phyloP scores from a whole-genome alignment of 1,140 invertebrate genomes.

The Hylaeus volcanicus region DNA sequence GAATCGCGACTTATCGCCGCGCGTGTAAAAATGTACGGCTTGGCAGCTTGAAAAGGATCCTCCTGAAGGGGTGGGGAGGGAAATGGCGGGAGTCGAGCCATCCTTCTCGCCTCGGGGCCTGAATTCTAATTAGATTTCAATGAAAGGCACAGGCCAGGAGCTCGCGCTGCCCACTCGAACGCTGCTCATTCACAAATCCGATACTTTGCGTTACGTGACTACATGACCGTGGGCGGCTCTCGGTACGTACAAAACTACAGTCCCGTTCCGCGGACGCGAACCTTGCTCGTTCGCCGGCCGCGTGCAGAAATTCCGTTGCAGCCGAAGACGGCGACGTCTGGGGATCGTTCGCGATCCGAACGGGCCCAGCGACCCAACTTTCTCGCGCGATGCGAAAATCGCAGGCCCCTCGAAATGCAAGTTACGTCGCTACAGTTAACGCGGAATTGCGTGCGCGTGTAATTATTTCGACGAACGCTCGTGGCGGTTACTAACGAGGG shows the following conservation, averaged over 20 bases:
- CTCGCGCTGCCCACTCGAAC: constrained; percentile 61
- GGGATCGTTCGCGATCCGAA: neutral
- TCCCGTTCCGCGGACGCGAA: constrained; percentile 38
- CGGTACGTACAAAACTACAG: constrained; percentile 30
- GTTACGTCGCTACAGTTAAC: neutral
- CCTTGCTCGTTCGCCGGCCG: constrained; percentile 44
- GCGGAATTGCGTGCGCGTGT: neutral
- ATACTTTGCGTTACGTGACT: constrained; percentile 61
- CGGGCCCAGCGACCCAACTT: constrained; percentile 14
- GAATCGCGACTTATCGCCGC: constrained; percentile 46
- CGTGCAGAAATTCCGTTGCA: constrained; percentile 48
- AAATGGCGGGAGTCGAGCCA: constrained; percentile 51
- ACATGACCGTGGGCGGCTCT: constrained; percentile 23
- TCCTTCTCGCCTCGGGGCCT: constrained; percentile 64
- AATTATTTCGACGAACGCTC: constrained; percentile 3
- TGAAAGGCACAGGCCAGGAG: constrained; percentile 66
- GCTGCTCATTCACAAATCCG: constrained; percentile 73
- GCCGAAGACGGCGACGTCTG: neutral
- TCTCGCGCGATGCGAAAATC: constrained; percentile 45
- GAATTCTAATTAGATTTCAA: constrained; percentile 76
- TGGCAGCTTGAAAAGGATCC: constrained; percentile 64
- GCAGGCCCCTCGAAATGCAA: constrained; percentile 13
- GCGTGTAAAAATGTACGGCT: constrained; percentile 72
- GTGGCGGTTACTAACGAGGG: neutral
- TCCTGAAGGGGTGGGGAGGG: constrained; percentile 43